Percentiles rank a stretch among this genome's conserved stretches.
Evolutionary conservation across 2,113 vertebrate genomes (phyloP).

Genomic region (Gnathonemus longibarbis): DNA sequence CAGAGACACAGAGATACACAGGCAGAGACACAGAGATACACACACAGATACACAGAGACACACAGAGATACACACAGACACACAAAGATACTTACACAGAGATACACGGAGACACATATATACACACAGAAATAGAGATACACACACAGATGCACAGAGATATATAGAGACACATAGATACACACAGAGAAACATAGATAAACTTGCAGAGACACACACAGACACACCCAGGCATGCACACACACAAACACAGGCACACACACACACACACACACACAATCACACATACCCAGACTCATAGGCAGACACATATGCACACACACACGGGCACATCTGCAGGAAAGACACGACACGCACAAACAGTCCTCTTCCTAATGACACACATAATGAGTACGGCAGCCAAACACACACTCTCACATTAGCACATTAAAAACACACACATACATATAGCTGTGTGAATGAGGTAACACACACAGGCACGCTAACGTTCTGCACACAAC

Average conservation of each 20-base stretch:
- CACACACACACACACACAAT: background rate
- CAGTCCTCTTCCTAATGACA: background rate
- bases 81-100: background rate
- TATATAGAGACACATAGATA: background rate
- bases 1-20: background rate
- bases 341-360: background rate
- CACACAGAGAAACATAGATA: background rate
- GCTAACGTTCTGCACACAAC: background rate
- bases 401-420: background rate
- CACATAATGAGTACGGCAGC: background rate
- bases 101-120: background rate
- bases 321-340: background rate
- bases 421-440: background rate
- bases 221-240: background rate
- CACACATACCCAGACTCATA: background rate
- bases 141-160: background rate
- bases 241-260: background rate
- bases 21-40: background rate
- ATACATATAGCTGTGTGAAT: background rate
- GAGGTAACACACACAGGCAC: background rate
- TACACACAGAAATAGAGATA: background rate
- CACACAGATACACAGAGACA: background rate
- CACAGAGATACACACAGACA: background rate
- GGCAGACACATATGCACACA: background rate
- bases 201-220: background rate